Percentiles rank a stretch among this genome's conserved stretches.
Evolutionary conservation across 2,113 vertebrate species (phyloP).

Genomic region (Macrotus californicus): DNA sequence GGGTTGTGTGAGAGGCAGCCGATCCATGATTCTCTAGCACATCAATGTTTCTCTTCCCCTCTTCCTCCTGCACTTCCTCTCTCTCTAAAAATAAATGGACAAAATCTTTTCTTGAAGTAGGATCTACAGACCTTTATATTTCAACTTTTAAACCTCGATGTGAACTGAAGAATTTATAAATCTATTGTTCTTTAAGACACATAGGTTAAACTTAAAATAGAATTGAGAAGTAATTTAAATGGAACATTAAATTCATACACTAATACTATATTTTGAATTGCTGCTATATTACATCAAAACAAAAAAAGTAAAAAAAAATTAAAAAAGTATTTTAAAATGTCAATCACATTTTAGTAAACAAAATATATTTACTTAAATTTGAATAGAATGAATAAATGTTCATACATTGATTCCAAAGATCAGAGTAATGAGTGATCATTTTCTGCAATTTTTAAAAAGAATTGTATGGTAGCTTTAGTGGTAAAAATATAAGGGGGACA

Average conservation of each 20-base stretch:
- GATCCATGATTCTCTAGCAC: no score
- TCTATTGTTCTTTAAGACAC: neutral
- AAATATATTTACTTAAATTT: neutral
- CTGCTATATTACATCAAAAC: neutral
- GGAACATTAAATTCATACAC: neutral
- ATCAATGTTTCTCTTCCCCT: no score
- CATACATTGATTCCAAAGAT: neutral
- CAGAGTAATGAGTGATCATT: neutral
- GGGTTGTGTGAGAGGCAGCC: no score
- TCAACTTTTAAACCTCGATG: neutral
- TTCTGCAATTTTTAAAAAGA: neutral
- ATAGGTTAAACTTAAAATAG: neutral
- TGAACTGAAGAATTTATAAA: neutral
- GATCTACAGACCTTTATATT: neutral
- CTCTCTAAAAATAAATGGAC: no score
- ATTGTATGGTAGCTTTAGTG: neutral
- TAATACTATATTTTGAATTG: neutral
- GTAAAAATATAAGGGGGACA: neutral
- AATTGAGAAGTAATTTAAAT: neutral
- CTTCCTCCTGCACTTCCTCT: no score
- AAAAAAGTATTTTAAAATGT: neutral
- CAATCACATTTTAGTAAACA: neutral
- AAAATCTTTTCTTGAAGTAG: neutral
- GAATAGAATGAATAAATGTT: neutral
- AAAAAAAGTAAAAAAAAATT: neutral